Evolutionary conservation across 2,797 vertebrate genomes (phyloP).

Genomic region (Gadopsis bispinosus): DNA sequence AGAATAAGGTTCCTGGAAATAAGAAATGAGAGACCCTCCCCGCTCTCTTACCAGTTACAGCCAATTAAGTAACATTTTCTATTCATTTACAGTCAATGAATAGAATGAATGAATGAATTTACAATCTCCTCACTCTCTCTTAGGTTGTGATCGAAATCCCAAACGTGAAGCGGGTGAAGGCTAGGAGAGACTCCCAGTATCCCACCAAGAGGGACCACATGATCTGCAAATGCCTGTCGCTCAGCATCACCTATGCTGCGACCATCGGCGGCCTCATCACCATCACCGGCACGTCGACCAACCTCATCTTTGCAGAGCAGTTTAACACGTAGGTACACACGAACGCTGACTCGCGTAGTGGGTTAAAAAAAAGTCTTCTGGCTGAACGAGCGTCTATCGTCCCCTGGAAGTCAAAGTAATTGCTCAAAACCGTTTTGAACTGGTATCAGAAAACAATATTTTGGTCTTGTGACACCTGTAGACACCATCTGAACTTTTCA

Average conservation of each 20-base stretch:
- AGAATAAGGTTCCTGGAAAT: not conserved
- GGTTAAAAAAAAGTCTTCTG: not conserved
- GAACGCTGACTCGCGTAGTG: not conserved
- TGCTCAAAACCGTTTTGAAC: not conserved
- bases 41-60: not conserved
- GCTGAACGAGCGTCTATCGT: not conserved
- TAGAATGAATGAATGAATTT: no score
- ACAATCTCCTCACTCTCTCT: not conserved
- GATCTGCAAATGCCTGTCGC: constrained; percentile 96
- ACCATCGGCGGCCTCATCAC: constrained; percentile 97
- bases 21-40: not conserved
- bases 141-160: constrained; percentile 71
- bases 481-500: constrained; percentile 3
- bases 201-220: constrained; percentile 94
- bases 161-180: constrained; percentile 75
- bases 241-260: constrained; percentile 96
- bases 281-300: constrained; percentile 97
- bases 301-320: constrained; percentile 97
- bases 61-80: not conserved
- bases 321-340: constrained; percentile 92
- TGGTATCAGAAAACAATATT: not conserved
- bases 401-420: not conserved
- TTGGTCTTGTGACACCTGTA: not conserved
- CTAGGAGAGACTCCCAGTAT: constrained; percentile 84
- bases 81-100: not conserved